Conservation (phyloP, 2,797 vertebrate species). For the Poeciliopsis paucimaculata region DNA sequence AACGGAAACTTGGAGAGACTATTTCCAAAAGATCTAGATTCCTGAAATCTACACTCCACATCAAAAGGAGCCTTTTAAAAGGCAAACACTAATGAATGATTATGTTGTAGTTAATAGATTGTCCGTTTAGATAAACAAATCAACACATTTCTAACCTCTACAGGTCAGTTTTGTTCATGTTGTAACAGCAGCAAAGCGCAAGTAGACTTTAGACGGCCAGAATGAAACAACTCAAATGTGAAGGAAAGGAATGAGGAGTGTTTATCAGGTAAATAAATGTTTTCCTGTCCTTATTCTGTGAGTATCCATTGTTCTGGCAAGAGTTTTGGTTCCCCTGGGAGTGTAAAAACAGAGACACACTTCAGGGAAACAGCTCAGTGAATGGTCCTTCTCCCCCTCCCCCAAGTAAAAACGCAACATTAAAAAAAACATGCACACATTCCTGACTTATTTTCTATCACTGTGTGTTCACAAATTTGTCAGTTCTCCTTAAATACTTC, state of each 20-base stretch:
- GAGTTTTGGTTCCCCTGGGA: conserved; percentile 37
- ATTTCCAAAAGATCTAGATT: neutral
- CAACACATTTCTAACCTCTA: neutral
- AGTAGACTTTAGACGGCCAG: neutral
- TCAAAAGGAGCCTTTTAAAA: neutral
- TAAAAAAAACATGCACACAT: conserved; percentile 13
- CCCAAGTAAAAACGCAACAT: conserved; percentile 45
- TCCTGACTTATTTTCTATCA: conserved; percentile 10
- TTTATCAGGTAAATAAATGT: conserved; percentile 8
- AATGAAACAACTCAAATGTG: neutral
- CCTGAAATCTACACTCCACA: neutral
- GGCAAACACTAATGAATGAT: neutral
- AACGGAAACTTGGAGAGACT: neutral
- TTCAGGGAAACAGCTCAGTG: conserved; percentile 35
- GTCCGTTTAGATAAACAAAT: neutral
- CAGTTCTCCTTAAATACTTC: neutral
- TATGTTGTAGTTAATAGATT: neutral
- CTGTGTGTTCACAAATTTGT: conserved; percentile 31
- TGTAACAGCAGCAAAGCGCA: neutral
- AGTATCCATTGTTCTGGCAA: conserved; percentile 34
- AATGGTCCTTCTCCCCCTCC: conserved; percentile 27
- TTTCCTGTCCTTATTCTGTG: conserved; percentile 26
- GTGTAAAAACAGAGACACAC: conserved; percentile 34
- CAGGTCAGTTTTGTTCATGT: neutral
- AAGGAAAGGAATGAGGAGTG: neutral